Base-by-base conservation (phyloP, 2,888 invertebrate species). In the Cotesia congregata region DNA sequence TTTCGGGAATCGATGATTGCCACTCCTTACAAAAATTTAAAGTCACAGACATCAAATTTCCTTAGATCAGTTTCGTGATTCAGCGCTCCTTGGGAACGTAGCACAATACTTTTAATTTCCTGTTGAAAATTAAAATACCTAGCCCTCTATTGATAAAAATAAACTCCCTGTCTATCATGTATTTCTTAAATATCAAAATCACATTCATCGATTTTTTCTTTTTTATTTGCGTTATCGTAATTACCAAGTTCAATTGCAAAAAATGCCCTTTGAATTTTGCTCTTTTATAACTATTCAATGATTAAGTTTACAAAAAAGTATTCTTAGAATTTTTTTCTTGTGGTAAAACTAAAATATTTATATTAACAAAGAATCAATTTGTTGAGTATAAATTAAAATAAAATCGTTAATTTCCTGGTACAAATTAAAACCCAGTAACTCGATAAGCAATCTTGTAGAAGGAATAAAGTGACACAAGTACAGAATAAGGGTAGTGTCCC, bases 391-490 rank as follows among this genome's bases (percentile, higher is more conserved):
- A 50, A 50, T 9, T 6, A 9, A 9, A 50, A 50, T 9, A 50
- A 50, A 1, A 9, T 7, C 9, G 50, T 50, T 50, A 50, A 50
- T 50, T 50, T 50, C 50, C 50, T 50, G 3, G 12, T 50, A 4
- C 9, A 50, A 50, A 50, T 12, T 50, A 50, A 30, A 50, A 50
- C 50, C 75, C 70, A 75, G 71, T 74, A 74, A 74, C 71, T 75
- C 59, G 74, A n/a, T 17, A 17, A 17, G 64, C 50, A 71, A 62
- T 38, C 38, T 30, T 50, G 6, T 39, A 70, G 65, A 65, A 67
- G 64, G 64, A 74, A 74, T 65, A 65, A 41, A 40, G 20, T 30
- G 50, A 71, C 40, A 71, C 67, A 73, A 50, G 12, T 12, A 50
- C 7, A 12, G 50, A 9, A 9, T 7, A 50, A 50, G 50, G 12